Evolutionary conservation across 2,797 vertebrate species (phyloP).

Genomic region (Enteromius mattozi): DNA sequence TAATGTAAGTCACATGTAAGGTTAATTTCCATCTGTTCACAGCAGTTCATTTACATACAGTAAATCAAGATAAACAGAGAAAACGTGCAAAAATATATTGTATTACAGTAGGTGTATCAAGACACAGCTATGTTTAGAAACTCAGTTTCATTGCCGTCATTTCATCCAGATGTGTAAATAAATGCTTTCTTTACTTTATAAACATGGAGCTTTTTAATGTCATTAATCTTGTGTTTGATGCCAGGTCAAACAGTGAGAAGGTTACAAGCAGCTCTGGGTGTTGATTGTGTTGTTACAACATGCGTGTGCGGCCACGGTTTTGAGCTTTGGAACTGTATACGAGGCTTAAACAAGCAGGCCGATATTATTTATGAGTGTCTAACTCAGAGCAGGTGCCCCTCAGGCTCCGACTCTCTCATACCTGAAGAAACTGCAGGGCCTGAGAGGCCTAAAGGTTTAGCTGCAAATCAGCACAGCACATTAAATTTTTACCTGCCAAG

Average conservation of each 20-base stretch:
- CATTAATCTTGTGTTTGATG: constrained; percentile 50
- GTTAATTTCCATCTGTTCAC: constrained; percentile 27
- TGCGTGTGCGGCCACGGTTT: constrained; percentile 7
- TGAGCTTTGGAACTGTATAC: constrained; percentile 7
- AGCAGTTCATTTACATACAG: constrained; percentile 5
- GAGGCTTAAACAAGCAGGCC: constrained; percentile 43
- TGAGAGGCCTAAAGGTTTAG: constrained; percentile 54
- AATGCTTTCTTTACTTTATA: constrained; percentile 22
- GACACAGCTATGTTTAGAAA: constrained; percentile 33
- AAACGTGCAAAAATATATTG: constrained; percentile 1
- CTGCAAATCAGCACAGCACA: constrained; percentile 54
- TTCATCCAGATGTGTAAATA: constrained; percentile 32
- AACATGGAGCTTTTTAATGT: constrained; percentile 25
- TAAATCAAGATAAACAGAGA: constrained; percentile 14
- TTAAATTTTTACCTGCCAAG: constrained; percentile 45
- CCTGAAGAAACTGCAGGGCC: constrained; percentile 52
- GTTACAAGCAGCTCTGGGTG: constrained; percentile 22
- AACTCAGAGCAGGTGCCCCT: constrained; percentile 52
- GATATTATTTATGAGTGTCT: constrained; percentile 60
- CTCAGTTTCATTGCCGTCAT: background rate
- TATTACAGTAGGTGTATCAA: constrained; percentile 12
- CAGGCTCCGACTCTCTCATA: constrained; percentile 55
- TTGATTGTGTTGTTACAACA: constrained; percentile 37
- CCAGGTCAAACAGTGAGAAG: constrained; percentile 35
- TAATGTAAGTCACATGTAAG: constrained; percentile 26